phyloP scores from a whole-genome alignment of 2,113 vertebrate genomes.

The Orthochromis indermauri region DNA sequence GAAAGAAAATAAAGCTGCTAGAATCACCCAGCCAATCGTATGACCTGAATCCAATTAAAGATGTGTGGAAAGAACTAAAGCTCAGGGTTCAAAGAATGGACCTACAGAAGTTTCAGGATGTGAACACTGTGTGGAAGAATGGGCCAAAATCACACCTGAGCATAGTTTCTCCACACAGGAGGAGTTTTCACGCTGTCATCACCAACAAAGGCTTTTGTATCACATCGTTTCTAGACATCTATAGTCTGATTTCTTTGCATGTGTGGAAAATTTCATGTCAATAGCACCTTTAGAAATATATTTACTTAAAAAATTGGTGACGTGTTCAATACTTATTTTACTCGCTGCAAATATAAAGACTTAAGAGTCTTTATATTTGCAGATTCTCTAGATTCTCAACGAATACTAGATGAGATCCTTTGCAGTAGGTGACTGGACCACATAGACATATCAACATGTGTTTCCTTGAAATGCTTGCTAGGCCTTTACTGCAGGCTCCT shows the following conservation, averaged over 20 bases:
- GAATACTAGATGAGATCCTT: neutral
- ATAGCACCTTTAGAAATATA: neutral
- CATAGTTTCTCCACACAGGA: neutral
- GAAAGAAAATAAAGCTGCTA: neutral
- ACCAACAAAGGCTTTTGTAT: neutral
- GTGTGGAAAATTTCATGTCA: neutral
- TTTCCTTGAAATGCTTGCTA: neutral
- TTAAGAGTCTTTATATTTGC: neutral
- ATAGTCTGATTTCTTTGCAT: neutral
- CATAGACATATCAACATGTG: neutral
- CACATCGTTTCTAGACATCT: neutral
- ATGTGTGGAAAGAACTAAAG: neutral
- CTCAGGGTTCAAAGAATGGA: neutral
- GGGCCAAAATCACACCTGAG: neutral
- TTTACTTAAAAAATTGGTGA: neutral
- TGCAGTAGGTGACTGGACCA: neutral
- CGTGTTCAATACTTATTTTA: neutral
- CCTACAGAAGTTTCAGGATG: neutral
- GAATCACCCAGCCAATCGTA: neutral
- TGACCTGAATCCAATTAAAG: neutral
- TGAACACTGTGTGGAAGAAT: neutral
- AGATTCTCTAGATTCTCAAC: neutral
- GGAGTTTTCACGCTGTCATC: neutral
- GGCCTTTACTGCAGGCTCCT: neutral
- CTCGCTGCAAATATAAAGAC: neutral